Evolutionary conservation across 2,888 invertebrate genomes (phyloP), one percentile per base, ranked within the genome.

Genomic region (Hyppa rectilinea): DNA sequence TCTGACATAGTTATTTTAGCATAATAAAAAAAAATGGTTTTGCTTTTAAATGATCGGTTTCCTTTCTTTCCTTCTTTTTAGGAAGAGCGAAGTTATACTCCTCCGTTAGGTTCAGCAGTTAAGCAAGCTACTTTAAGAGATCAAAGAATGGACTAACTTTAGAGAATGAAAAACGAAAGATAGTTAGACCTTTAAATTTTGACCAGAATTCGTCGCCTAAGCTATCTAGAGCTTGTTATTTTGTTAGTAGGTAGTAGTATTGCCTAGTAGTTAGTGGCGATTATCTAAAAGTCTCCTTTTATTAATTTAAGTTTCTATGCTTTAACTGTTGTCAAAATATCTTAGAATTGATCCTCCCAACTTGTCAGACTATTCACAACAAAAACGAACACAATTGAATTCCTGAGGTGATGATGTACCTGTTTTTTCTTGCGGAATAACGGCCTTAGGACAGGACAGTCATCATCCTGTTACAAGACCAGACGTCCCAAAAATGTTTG

Each of bases 251-350:
- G 17, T 23, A n/a, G 0, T 12, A 34, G 17, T 45, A 23, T 20
- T 38, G 20, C 36, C 0, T 38, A 38, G 1, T 20, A 38, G 36
- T 17, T 26, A 56, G 23, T 23, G 12, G 17, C 23, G 26, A 26
- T 20, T 23, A n/a, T 17, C 4, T 31, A 38, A 34, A 20, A 38
- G n/a, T 14, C 45, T n/a, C 45, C 7, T 29, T 1, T 29, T n/a
- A 29, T 38, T n/a, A 62, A 60, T 38, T n/a, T n/a, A 63, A 38
- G 7, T 63, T 20, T 7, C 6, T 31, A 61, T 29, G 29, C 6
- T 10, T 61, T 29, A 29, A 40, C n/a, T 59, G 20, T 20, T 36
- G 9, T 23, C 36, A 23, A 23, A 23, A 36, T 56, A 36, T 36
- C 5, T 6, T n/a, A n/a, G 6, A 38, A 20, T 58, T 17, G 10